Evolutionary conservation across 2,888 invertebrate species (phyloP).

Genomic region (Escarpia spicata): DNA sequence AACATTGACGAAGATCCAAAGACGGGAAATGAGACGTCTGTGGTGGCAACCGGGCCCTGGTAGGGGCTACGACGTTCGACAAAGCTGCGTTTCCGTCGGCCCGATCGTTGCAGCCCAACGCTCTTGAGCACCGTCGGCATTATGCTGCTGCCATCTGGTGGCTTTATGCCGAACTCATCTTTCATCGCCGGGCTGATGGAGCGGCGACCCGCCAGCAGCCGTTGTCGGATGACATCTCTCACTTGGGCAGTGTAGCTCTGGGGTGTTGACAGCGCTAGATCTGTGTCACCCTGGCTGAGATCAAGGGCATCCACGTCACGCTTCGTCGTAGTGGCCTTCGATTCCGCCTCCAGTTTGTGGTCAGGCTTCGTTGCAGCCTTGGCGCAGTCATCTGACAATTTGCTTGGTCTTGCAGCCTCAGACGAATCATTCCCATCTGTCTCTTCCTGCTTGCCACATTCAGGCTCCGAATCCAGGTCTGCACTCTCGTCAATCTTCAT

Average conservation of each 20-base stretch:
- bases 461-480: neutral
- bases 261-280: conserved; percentile 42
- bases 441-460: neutral
- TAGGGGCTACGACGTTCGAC: neutral
- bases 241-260: conserved; percentile 45
- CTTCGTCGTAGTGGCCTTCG: neutral
- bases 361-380: neutral
- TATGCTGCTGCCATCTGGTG: neutral
- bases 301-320: neutral
- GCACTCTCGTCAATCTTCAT: neutral
- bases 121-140: neutral
- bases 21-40: neutral
- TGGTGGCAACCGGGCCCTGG: neutral
- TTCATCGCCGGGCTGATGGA: neutral
- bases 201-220: conserved; percentile 34
- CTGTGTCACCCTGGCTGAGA: conserved; percentile 31
- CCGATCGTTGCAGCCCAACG: neutral
- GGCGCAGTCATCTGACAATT: neutral
- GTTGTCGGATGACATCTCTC: conserved; percentile 41
- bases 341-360: neutral
- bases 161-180: neutral
- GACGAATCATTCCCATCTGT: neutral
- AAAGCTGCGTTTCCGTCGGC: neutral
- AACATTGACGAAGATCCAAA: neutral
- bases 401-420: neutral